Percentiles rank a stretch among this genome's conserved stretches.
Conservation (phyloP, 1,140 invertebrate genomes). For the Pseudomyrmex pallidus region DNA sequence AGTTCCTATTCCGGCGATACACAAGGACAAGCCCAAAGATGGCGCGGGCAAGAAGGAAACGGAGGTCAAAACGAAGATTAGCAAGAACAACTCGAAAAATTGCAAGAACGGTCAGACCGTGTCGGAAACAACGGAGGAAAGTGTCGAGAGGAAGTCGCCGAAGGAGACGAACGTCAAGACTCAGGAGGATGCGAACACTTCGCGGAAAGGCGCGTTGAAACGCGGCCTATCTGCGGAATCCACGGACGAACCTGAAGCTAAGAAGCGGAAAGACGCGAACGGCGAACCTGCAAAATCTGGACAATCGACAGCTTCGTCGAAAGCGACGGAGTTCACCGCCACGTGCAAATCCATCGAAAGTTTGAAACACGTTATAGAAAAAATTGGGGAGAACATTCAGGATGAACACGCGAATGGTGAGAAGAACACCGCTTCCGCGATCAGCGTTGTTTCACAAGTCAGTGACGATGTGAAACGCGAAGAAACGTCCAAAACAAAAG, state of each 20-base stretch:
- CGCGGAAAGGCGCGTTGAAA: slow-evolving; percentile 67
- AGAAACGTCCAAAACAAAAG: slow-evolving; percentile 7
- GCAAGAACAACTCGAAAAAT: slow-evolving; percentile 67
- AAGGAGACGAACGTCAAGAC: slow-evolving; percentile 55
- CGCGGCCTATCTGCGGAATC: slow-evolving; percentile 54
- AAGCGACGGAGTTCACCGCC: slow-evolving; percentile 68
- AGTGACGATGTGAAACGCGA: not conserved
- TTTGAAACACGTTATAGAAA: slow-evolving; percentile 78
- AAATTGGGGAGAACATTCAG: slow-evolving; percentile 75
- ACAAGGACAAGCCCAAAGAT: slow-evolving; percentile 80
- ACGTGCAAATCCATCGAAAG: slow-evolving; percentile 81
- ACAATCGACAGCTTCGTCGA: slow-evolving; percentile 48
- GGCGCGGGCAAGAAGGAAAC: slow-evolving; percentile 78
- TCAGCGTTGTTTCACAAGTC: not conserved
- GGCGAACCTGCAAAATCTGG: slow-evolving; percentile 7
- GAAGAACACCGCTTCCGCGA: slow-evolving; percentile 33
- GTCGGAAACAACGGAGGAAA: slow-evolving; percentile 51
- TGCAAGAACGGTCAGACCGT: slow-evolving; percentile 36
- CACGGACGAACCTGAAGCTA: slow-evolving; percentile 58
- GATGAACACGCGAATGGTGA: slow-evolving; percentile 46
- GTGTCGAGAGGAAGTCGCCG: slow-evolving; percentile 53
- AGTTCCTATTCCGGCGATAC: slow-evolving; percentile 89
- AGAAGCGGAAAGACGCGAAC: slow-evolving; percentile 63
- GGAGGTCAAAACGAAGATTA: slow-evolving; percentile 76
- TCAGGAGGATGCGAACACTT: slow-evolving; percentile 34